Evolutionary conservation across 2,797 vertebrate genomes (phyloP), one percentile per base, ranked within the genome.

Genomic region (Tinamus major): DNA sequence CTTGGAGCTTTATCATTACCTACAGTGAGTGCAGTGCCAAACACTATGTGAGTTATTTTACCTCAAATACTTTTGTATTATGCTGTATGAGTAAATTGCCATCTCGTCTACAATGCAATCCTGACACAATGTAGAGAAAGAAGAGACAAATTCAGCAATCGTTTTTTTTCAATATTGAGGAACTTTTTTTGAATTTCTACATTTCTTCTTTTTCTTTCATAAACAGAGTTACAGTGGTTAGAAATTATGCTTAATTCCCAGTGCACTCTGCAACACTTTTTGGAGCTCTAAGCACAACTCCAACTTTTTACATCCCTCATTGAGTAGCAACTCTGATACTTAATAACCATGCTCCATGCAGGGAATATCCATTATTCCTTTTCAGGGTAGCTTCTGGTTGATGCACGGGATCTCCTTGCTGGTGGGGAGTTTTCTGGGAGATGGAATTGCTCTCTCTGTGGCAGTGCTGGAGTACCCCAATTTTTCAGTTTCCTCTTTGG

Each of bases 321-420:
- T 79, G 63, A 71, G 69, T 80, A 79, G 72, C 53, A 83, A 48
- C 31, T 87, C 63, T 4, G 11, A 76, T 35, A 48, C 44, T 86
- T 93, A 92, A 94, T 72, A 95, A 77, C 82, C 84, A 27, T 91
- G 51, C 51, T 81, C 20, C 9, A 0, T 62, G 63, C 93, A 95
- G 92, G 89, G 95, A 95, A 87, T 86, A 91, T 55, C 82, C 87
- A 77, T 93, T 95, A 92, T 86, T 92, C 77, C 87, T 92, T 96
- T 94, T 79, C 79, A 92, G 23, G 21, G 42, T 87, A 91, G 85
- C 93, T 95, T 93, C 91, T 96, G 96, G 93, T 70, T 92, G 87
- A 67, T 76, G 64, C 74, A 76, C 67, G 83, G 62, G 92, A 89
- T 89, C 62, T 92, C 72, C 79, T 82, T 94, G 91, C 94, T 93